A percentile compares a stretch with the other conserved stretches of the same genome.
Evolutionary conservation across 2,888 invertebrate species (phyloP).

Genomic region (Drosophila neotestacea): DNA sequence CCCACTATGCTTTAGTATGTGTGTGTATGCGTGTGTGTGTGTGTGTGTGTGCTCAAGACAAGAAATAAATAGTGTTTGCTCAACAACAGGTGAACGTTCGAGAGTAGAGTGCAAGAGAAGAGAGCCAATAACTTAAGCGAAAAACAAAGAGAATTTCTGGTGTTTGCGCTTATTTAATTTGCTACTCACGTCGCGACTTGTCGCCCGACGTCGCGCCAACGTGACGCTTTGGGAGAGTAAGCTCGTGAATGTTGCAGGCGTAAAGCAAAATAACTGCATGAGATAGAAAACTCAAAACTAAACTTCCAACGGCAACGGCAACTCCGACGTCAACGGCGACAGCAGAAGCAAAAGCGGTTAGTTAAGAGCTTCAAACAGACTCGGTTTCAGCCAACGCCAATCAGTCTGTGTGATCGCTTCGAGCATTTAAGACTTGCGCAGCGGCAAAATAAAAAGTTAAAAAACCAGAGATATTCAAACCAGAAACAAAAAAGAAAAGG

Average conservation of each 20-base stretch:
- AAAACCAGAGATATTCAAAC: constrained; percentile 6
- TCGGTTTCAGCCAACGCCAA: constrained; percentile 50
- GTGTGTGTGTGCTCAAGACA: constrained; percentile 50
- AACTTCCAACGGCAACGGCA: constrained; percentile 24
- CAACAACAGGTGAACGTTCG: constrained; percentile 71
- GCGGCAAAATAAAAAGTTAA: constrained; percentile 15
- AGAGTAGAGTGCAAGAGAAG: constrained; percentile 43
- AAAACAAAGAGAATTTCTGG: constrained; percentile 34
- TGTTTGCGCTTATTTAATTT: constrained; percentile 58
- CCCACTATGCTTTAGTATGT: background rate
- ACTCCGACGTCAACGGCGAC: background rate
- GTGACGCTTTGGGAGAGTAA: constrained; percentile 33
- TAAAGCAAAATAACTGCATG: constrained; percentile 45
- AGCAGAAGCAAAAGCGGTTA: constrained; percentile 14
- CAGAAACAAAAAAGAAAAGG: constrained; percentile 11
- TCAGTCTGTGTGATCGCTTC: constrained; percentile 73
- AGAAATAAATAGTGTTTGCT: constrained; percentile 44
- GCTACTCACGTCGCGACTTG: constrained; percentile 70
- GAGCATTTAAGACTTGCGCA: constrained; percentile 57
- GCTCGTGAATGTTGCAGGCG: constrained; percentile 41
- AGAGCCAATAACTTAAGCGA: constrained; percentile 23
- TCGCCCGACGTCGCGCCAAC: constrained; percentile 9
- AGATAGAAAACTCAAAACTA: constrained; percentile 47
- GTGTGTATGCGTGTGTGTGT: constrained; percentile 15
- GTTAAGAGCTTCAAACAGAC: constrained; percentile 47